Conservation (phyloP, 2,797 vertebrate species). For the Philypnodon macrostomus region DNA sequence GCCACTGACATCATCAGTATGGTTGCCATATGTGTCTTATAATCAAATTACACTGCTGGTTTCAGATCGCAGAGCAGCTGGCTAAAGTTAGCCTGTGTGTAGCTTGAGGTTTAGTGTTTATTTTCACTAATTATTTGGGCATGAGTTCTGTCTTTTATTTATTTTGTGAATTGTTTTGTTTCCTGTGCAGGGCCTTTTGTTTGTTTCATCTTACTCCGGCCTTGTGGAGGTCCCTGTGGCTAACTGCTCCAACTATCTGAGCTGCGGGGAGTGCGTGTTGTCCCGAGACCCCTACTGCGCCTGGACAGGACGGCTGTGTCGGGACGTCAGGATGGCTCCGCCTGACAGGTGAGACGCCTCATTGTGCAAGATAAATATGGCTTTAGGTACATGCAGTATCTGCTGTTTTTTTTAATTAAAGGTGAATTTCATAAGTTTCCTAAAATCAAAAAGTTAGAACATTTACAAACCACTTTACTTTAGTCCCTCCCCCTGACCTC, state of each 20-base stretch:
- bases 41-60: conserved; percentile 22
- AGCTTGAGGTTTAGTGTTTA: conserved; percentile 43
- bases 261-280: conserved; percentile 88
- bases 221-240: conserved; percentile 86
- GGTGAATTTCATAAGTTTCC: too few relatives aligned
- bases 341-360: conserved; percentile 67
- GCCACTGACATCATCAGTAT: conserved; percentile 5
- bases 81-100: conserved; percentile 33
- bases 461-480: too few relatives aligned
- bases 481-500: too few relatives aligned
- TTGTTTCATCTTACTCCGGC: conserved; percentile 78
- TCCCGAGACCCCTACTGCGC: conserved; percentile 90
- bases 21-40: conserved; percentile 15
- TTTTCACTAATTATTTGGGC: conserved; percentile 36
- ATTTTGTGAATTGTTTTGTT: neutral
- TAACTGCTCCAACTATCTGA: conserved; percentile 87
- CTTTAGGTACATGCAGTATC: neutral
- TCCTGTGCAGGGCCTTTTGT: conserved; percentile 80
- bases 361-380: neutral
- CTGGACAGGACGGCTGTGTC: conserved; percentile 80
- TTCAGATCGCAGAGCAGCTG: conserved; percentile 38
- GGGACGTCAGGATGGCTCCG: conserved; percentile 73
- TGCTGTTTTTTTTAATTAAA: too few relatives aligned
- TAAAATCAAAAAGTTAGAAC: too few relatives aligned
- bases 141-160: conserved; percentile 7